A percentile compares a stretch with the other conserved stretches of the same genome.
Evolutionary conservation across 23 tunicate species (phyloP).

Genomic region (Corella eumyota): DNA sequence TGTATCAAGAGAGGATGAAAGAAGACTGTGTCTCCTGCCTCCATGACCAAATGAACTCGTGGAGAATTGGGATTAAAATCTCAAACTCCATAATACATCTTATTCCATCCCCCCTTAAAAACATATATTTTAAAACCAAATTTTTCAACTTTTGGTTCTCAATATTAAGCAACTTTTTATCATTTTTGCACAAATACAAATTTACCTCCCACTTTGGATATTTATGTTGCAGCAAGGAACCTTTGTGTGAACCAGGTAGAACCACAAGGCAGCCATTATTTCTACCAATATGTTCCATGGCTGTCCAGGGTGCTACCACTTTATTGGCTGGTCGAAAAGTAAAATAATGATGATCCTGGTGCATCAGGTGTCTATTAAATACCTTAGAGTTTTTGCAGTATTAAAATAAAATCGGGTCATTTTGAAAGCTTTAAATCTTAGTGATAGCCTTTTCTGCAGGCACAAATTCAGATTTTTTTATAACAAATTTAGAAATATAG

Average conservation of each 20-base stretch:
- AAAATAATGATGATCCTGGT: slow-evolving; percentile 91
- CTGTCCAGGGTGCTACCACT: slow-evolving; percentile 90
- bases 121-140: no score
- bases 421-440: slow-evolving; percentile 62
- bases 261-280: slow-evolving; percentile 85
- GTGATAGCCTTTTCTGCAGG: slow-evolving; percentile 52
- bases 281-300: slow-evolving; percentile 69
- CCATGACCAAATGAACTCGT: slow-evolving; percentile 66
- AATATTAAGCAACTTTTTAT: no score
- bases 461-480: slow-evolving; percentile 15
- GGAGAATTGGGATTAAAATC: slow-evolving; percentile 49
- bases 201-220: slow-evolving; percentile 91
- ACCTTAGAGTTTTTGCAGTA: slow-evolving; percentile 31
- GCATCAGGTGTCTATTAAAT: slow-evolving; percentile 54
- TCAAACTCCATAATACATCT: slow-evolving; percentile 76
- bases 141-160: no score
- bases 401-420: slow-evolving; percentile 50
- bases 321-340: slow-evolving; percentile 84
- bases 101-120: slow-evolving; percentile 97
- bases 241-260: slow-evolving; percentile 76
- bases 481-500: no score
- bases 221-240: slow-evolving; percentile 40
- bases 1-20: slow-evolving; percentile 92
- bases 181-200: no score
- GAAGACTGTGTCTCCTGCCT: slow-evolving; percentile 92